Evolutionary conservation across 2,888 invertebrate genomes (phyloP), one percentile per base, ranked within the genome.

Genomic region (Plagodis pulveraria): DNA sequence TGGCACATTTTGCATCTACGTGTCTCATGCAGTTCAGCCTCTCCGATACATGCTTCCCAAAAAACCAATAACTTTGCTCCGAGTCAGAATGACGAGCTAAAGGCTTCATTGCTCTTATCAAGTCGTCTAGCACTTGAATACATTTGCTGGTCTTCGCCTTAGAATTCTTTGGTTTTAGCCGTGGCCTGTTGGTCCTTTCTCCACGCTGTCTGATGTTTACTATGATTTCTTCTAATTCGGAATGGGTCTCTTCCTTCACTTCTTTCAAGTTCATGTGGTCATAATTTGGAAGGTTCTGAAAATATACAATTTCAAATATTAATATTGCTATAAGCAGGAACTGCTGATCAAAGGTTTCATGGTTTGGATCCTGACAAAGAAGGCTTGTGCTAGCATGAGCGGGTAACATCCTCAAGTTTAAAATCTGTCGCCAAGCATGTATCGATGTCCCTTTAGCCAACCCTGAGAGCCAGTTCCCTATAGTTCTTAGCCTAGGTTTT

Each of bases 11-110:
- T 0, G 90, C 84, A 57, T 92, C 86, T 0, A 73, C 52, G 33
- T 74, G 67, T 44, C 80, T 81, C 90, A 92, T 87, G 41, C 72
- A 64, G 56, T 85, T 86, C 5, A 92, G 63, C 53, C 81, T 72
- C 59, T 88, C 89, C 0, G 83, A 78, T 0, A 92, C 84, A 75
- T 91, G 90, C 63, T 80, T 84, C 0, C 91, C 87, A 34, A 91
- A 89, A 50, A 84, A 89, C 86, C 87, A 87, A 58, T 84, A 89
- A 9, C 64, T 74, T 34, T 78, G 78, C 6, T 73, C 66, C 1
- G 65, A 50, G 6, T 56, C 45, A 49, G 57, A 50, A 10, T 71
- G 65, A 2, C 63, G 35, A 5, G 76, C 63, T n/a, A 87, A 55
- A 0, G 91, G 91, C 42, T 78, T 80, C 83, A 91, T 84, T 0